phyloP scores from a whole-genome alignment of 2,113 vertebrate genomes.

The Ailuropoda melanoleuca region DNA sequence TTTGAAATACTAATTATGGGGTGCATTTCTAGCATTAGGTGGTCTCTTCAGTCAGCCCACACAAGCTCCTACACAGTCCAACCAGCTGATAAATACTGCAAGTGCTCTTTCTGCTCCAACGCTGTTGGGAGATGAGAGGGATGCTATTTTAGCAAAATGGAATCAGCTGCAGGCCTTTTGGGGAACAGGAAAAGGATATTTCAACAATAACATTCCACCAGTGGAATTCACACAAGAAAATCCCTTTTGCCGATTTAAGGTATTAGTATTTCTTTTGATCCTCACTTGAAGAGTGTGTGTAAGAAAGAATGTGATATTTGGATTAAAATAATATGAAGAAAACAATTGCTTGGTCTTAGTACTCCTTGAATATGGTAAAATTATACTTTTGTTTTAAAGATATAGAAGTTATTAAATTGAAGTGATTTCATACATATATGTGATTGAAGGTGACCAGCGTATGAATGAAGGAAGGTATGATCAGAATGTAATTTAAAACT shows the following conservation, averaged over 20 bases:
- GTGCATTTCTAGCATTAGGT: conserved; percentile 81
- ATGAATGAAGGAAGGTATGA: not conserved
- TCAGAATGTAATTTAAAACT: not conserved
- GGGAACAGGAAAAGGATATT: conserved; percentile 98
- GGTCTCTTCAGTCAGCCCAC: conserved; percentile 92
- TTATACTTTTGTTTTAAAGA: conserved; percentile 44
- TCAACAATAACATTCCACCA: conserved; percentile 92
- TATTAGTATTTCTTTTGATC: conserved; percentile 73
- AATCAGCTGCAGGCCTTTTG: conserved; percentile 99
- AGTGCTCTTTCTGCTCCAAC: conserved; percentile 96
- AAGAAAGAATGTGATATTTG: conserved; percentile 10
- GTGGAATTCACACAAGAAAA: conserved; percentile 98
- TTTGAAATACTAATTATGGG: conserved; percentile 19
- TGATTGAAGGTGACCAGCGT: not conserved
- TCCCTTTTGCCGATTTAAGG: conserved; percentile 98
- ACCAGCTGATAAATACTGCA: conserved; percentile 96
- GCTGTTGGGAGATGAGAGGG: conserved; percentile 95
- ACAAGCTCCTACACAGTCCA: conserved; percentile 90
- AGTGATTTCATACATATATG: not conserved
- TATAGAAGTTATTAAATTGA: conserved; percentile 18
- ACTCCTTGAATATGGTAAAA: not conserved
- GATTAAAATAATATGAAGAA: conserved; percentile 40
- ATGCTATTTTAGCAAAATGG: conserved; percentile 97
- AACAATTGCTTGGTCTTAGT: conserved; percentile 6
- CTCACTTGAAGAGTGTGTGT: conserved; percentile 42